Evolutionary conservation across 2,113 vertebrate genomes (phyloP), one percentile per base, ranked within the genome.

Genomic region (Sarotherodon lohbergeri): DNA sequence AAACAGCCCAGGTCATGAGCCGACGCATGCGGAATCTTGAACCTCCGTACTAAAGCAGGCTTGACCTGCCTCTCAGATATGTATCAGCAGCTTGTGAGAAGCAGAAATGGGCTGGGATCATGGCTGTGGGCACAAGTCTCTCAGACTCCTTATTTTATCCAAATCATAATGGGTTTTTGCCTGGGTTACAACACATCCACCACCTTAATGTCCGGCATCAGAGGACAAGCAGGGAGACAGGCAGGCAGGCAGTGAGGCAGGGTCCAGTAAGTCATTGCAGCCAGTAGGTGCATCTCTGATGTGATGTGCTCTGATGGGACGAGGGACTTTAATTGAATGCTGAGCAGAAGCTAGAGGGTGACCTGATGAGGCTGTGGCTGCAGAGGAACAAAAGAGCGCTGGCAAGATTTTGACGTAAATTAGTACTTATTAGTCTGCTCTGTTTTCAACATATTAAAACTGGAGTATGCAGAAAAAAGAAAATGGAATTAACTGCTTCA

Each of bases 1-100:
- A 56, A 57, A 76, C 86, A 19, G 79, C 66, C 86, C 88, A 39
- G 80, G 73, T 46, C 81, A 95, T 96, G 93, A 96, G 85, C 71
- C 89, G 88, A 86, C 84, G 85, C 76, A 86, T 94, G 88, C 91
- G 96, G 96, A 97, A 97, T 97, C 88, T 96, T 50, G 90, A 95
- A 90, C 93, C 91, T 93, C 88, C n/a, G 55, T 90, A 93, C 73
- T 88, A 96, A 90, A 56, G 79, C 80, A 83, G 86, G 86, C 88
- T 79, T 87, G 88, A 90, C 89, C 93, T 89, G 88, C 86, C 82
- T 86, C 84, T 93, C 92, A 92, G 88, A 94, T 85, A 95, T 96
- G 92, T 97, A 90, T 90, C 96, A 94, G 86, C 81, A 83, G 86
- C 87, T 55, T 93, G 96, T 91, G 89, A 97, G 88, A 86, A 89